Conservation (phyloP, 64 coral and sea anemone genomes). For the Pocillopora verrucosa region DNA sequence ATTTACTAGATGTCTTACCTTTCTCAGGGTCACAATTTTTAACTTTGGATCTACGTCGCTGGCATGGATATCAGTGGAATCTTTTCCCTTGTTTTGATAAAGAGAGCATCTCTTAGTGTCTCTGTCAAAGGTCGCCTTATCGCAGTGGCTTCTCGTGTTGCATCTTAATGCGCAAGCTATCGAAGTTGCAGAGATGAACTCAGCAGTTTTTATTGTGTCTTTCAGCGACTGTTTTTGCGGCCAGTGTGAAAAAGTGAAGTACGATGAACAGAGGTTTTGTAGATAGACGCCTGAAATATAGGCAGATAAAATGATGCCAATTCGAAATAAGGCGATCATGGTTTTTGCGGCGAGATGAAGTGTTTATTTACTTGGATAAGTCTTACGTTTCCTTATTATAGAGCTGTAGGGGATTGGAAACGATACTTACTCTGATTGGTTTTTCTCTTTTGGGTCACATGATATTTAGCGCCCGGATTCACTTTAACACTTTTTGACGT, state of each 20-base stretch:
- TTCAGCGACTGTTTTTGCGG: neutral
- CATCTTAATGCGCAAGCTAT: neutral
- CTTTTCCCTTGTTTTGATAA: constrained; percentile 11
- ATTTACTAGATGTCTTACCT: neutral
- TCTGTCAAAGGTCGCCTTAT: neutral
- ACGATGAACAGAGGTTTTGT: neutral
- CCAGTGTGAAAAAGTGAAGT: constrained; percentile 1
- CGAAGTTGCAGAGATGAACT: neutral
- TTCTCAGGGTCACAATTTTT: constrained; percentile 7
- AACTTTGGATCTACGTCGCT: neutral
- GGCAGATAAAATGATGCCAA: neutral
- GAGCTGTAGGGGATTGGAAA: neutral
- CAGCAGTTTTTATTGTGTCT: neutral
- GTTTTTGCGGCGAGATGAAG: neutral
- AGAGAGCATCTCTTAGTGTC: neutral
- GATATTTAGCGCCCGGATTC: neutral
- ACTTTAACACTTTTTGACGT: too few species aligned
- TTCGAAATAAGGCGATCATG: neutral
- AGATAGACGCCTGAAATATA: constrained; percentile 3
- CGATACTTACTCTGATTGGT: neutral
- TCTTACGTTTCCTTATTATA: neutral
- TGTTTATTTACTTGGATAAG: neutral
- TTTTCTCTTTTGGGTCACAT: constrained; percentile 1
- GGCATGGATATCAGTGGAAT: neutral
- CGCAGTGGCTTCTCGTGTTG: neutral